Evolutionary conservation across 2,113 vertebrate genomes (phyloP), one percentile per base, ranked within the genome.

Genomic region (Atlantisia rogersi): DNA sequence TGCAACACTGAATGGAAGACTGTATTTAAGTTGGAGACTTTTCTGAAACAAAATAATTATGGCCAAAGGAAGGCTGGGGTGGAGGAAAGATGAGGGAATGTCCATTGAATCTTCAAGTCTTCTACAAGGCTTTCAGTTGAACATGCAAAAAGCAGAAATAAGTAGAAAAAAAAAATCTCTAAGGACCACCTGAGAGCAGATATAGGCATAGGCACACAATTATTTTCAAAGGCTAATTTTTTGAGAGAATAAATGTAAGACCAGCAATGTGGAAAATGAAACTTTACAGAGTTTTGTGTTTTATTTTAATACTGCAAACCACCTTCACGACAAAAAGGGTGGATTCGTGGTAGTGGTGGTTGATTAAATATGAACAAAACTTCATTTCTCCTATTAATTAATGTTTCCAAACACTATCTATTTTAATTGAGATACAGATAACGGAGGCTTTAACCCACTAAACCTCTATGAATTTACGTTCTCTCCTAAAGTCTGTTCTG

Each of bases 381-480:
- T 75, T 88, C 24, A 26, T 82, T 39, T 74, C 50, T 77, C 32
- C 13, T 15, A 26, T 62, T 65, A 71, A 40, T 81, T 76, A 50
- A 52, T 35, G 78, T 42, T 44, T 76, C 25, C 44, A 76, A 50
- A 69, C 39, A 39, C 18, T 21, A 12, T 22, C 5, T 35, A 28
- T 60, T 65, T 75, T 48, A 87, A 81, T 58, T 67, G 76, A 94
- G 76, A 92, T 29, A 40, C 67, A 73, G 15, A 15, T 40, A 84
- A 44, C 16, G 40, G 53, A 68, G 67, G 69, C 64, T 95, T 87
- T 88, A 80, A 95, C 73, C 73, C 50, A 48, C 16, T 59, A 91
- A 86, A 86, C 44, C 60, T 87, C 67, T 25, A 65, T 5, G 90
- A 97, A 93, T 90, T 80, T 79, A 80, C 68, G 73, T 94, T 94